Conservation (phyloP, 2,888 invertebrate genomes). For the Himalopsyche kuldschensis region DNA sequence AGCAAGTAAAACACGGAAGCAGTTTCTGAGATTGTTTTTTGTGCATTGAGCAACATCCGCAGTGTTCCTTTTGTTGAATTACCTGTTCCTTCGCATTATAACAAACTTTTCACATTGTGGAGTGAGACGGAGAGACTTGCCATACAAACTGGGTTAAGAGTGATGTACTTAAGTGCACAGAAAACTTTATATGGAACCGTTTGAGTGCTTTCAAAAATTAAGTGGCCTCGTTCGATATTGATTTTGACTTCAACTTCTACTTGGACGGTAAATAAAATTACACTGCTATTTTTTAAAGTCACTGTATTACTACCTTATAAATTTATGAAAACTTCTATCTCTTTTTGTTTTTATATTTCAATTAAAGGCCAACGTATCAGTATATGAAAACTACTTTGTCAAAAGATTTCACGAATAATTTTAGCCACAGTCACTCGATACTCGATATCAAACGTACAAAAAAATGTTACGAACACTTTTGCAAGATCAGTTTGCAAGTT, state of each 20-base stretch:
- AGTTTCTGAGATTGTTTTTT: slow-evolving; percentile 31
- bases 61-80: slow-evolving; percentile 34
- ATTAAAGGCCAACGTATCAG: too few relatives aligned
- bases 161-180: slow-evolving; percentile 15
- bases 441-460: too few relatives aligned
- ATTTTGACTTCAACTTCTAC: background rate
- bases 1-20: slow-evolving; percentile 19
- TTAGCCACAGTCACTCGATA: too few relatives aligned
- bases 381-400: too few relatives aligned
- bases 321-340: too few relatives aligned
- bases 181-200: slow-evolving; percentile 17
- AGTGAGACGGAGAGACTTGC: background rate
- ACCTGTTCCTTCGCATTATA: slow-evolving; percentile 36
- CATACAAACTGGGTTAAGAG: slow-evolving; percentile 31
- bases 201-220: slow-evolving; percentile 30
- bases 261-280: background rate
- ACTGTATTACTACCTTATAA: too few relatives aligned
- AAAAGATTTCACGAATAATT: too few relatives aligned
- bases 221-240: slow-evolving; percentile 19
- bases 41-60: slow-evolving; percentile 31
- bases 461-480: too few relatives aligned
- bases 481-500: too few relatives aligned
- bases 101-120: slow-evolving; percentile 16
- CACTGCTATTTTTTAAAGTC: background rate
- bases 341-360: too few relatives aligned